Evolutionary conservation across 2,888 invertebrate species (phyloP).

Genomic region (Lycocerus yunnanus): DNA sequence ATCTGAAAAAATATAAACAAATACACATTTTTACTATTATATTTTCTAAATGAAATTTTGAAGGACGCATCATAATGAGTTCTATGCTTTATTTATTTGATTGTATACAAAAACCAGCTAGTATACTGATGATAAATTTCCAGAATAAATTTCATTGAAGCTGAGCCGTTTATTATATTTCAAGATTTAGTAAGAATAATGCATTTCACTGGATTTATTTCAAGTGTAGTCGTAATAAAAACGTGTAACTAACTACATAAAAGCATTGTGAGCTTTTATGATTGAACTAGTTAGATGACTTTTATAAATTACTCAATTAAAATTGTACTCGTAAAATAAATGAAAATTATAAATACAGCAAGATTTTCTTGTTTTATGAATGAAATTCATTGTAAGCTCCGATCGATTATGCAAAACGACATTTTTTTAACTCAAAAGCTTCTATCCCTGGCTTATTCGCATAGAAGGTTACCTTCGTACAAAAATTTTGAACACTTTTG

Average conservation of each 20-base stretch:
- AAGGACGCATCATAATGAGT: too few relatives aligned
- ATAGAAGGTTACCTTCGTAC: not conserved
- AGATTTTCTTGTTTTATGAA: not conserved
- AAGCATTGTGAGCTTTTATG: not conserved
- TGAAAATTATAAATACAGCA: not conserved
- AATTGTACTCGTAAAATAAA: not conserved
- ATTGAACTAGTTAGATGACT: not conserved
- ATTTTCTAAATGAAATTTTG: too few relatives aligned
- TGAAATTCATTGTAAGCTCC: not conserved
- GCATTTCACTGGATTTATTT: not conserved
- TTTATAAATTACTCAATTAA: not conserved
- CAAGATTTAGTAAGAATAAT: not conserved
- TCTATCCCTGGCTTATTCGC: not conserved
- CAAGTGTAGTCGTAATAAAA: not conserved
- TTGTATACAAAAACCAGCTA: not conserved
- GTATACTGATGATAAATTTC: not conserved
- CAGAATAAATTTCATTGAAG: not conserved
- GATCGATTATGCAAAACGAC: not conserved
- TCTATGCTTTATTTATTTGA: not conserved
- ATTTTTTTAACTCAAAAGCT: not conserved
- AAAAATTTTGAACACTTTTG: not conserved
- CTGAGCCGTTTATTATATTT: not conserved
- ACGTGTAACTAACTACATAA: not conserved
- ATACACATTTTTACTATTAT: too few relatives aligned
- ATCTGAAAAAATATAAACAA: slow-evolving; percentile 38